Conservation (phyloP, 2,113 vertebrate genomes). For the Melanostigma gelatinosum region DNA sequence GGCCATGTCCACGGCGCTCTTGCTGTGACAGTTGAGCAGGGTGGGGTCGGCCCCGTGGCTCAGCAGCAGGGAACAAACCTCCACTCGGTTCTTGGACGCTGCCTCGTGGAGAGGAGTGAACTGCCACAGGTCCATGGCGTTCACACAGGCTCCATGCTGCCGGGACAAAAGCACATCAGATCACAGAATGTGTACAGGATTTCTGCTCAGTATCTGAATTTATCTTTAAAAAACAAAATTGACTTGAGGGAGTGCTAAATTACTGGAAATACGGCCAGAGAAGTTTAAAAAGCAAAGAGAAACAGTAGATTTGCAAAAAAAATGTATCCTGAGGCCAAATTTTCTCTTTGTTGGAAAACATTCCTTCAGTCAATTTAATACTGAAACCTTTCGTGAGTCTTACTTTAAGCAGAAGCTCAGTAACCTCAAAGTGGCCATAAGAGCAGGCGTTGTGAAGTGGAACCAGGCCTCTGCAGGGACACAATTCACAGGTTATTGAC, state of each 20-base stretch:
- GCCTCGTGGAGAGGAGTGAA: conserved; percentile 98
- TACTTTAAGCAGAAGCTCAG: conserved; percentile 97
- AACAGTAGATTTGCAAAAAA: not conserved
- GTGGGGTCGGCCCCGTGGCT: conserved; percentile 97
- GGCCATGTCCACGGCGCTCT: conserved; percentile 99
- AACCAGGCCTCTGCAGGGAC: conserved; percentile 89
- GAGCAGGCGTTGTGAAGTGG: conserved; percentile 99
- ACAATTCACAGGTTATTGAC: conserved; percentile 18
- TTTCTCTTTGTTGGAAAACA: not conserved
- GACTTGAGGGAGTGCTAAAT: not conserved
- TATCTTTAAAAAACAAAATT: not conserved
- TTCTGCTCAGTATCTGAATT: not conserved
- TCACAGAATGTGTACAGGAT: not conserved
- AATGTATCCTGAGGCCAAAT: not conserved
- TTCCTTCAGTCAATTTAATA: not conserved
- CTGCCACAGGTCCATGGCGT: conserved; percentile 99
- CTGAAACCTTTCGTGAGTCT: conserved; percentile 28
- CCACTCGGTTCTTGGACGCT: conserved; percentile 96
- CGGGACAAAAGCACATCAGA: not conserved
- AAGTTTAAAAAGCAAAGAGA: not conserved
- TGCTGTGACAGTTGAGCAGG: conserved; percentile 96
- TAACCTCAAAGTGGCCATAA: conserved; percentile 98
- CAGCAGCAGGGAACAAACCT: conserved; percentile 95
- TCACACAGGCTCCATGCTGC: conserved; percentile 97
- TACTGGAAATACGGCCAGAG: not conserved